Conservation (phyloP, 2,888 invertebrate genomes). For the Gymnoscelis rufifasciata region DNA sequence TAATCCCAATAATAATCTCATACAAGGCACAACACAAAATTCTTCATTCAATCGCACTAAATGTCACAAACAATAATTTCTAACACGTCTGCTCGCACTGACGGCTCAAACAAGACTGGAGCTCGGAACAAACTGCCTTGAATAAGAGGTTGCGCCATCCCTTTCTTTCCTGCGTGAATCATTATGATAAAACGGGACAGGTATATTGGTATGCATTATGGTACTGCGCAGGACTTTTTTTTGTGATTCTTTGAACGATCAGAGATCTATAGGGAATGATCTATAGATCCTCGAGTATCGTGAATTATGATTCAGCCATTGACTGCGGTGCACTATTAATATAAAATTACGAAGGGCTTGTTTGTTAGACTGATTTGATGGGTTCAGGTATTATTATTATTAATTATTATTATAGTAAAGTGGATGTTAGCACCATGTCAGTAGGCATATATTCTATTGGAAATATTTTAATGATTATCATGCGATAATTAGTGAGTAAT, state of each 20-base stretch:
- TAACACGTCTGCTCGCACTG: slow-evolving; percentile 21
- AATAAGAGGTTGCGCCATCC: slow-evolving; percentile 51
- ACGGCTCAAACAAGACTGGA: slow-evolving; percentile 44
- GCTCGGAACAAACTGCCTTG: slow-evolving; percentile 29
- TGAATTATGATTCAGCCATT: slow-evolving; percentile 61
- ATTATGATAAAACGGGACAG: slow-evolving; percentile 39
- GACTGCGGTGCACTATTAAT: slow-evolving; percentile 33
- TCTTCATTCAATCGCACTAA: neutral
- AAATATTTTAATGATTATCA: too few relatives aligned
- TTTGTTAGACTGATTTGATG: neutral
- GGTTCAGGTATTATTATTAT: neutral
- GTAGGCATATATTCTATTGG: too few relatives aligned
- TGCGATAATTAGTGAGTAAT: too few relatives aligned
- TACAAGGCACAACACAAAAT: slow-evolving; percentile 7
- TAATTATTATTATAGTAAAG: neutral
- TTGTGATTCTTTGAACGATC: slow-evolving; percentile 72
- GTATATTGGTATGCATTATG: slow-evolving; percentile 72
- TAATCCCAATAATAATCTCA: slow-evolving; percentile 21
- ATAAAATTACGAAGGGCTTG: neutral
- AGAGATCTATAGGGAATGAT: slow-evolving; percentile 55
- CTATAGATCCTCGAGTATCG: slow-evolving; percentile 63
- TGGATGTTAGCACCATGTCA: too few relatives aligned
- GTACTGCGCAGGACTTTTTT: slow-evolving; percentile 57
- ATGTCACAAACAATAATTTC: slow-evolving; percentile 18
- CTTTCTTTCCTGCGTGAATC: slow-evolving; percentile 29